Conservation (phyloP, 37 sponge, comb jelly and placozoan genomes). For the Mnemiopsis leidyi region DNA sequence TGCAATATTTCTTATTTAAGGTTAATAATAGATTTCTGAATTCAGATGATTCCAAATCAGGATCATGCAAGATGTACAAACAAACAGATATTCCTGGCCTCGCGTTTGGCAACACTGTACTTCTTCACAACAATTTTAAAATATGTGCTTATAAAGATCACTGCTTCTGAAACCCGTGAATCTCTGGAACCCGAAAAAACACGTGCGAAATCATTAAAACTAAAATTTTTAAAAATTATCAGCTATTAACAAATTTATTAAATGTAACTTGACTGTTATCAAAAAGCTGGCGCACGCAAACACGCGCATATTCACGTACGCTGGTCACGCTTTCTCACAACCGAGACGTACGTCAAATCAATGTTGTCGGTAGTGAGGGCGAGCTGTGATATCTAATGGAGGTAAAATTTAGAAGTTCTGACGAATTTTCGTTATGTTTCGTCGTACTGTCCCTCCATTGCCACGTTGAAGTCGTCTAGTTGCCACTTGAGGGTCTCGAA, state of each 20-base stretch:
- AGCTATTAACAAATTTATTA: not conserved
- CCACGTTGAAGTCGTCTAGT: constrained; percentile 55
- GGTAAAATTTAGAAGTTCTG: not conserved
- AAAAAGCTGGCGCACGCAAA: not conserved
- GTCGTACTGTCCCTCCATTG: constrained; percentile 54
- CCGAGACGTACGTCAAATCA: not conserved
- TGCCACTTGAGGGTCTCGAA: constrained; percentile 65
- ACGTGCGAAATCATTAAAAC: not conserved
- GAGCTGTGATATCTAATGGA: not conserved
- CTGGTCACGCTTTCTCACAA: not conserved
- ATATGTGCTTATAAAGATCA: not conserved
- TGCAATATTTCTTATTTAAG: too few relatives aligned
- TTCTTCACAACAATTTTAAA: too few relatives aligned
- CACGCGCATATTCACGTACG: not conserved
- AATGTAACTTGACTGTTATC: not conserved
- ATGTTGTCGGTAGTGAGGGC: not conserved
- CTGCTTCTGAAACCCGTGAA: not conserved
- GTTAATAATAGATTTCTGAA: not conserved
- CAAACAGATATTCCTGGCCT: not conserved
- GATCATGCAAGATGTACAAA: not conserved
- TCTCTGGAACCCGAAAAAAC: not conserved
- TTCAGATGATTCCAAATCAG: not conserved
- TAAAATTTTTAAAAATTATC: not conserved
- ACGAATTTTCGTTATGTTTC: constrained; percentile 40
- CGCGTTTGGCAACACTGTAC: too few relatives aligned